Evolutionary conservation across 1,140 invertebrate genomes (phyloP).

Genomic region (Drosophila nebulosa): DNA sequence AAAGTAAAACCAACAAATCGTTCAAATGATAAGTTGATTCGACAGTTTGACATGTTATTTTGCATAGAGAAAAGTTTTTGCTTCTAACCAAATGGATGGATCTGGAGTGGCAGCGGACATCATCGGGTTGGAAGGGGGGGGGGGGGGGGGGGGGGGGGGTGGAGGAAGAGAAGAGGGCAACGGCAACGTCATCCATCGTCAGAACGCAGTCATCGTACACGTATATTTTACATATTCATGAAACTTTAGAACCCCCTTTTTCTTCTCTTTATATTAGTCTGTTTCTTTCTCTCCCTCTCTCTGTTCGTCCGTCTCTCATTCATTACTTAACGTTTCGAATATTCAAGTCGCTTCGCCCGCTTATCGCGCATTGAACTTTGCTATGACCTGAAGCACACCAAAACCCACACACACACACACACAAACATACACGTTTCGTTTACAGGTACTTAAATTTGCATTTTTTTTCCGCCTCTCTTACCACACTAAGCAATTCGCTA

Average conservation of each 20-base stretch:
- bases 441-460: constrained; percentile 43
- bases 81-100: neutral
- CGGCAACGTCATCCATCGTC: constrained; percentile 2
- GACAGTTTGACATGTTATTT: constrained; percentile 9
- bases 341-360: constrained; percentile 20
- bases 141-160: no score
- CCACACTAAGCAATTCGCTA: neutral
- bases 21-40: neutral
- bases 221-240: neutral
- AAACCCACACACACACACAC: constrained; percentile 4
- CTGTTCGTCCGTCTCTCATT: constrained; percentile 3
- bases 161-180: no score
- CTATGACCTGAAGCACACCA: constrained; percentile 36
- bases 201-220: neutral
- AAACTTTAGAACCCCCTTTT: neutral
- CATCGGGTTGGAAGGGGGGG: neutral
- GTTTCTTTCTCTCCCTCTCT: neutral
- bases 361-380: constrained; percentile 59
- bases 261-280: neutral
- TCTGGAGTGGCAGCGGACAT: neutral
- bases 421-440: constrained; percentile 7
- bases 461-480: constrained; percentile 46
- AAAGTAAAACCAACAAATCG: neutral
- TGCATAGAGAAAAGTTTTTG: neutral
- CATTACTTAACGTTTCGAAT: constrained; percentile 24